Evolutionary conservation across 2,113 vertebrate genomes (phyloP), one percentile per base, ranked within the genome.

Genomic region (Tylochromis polylepis): DNA sequence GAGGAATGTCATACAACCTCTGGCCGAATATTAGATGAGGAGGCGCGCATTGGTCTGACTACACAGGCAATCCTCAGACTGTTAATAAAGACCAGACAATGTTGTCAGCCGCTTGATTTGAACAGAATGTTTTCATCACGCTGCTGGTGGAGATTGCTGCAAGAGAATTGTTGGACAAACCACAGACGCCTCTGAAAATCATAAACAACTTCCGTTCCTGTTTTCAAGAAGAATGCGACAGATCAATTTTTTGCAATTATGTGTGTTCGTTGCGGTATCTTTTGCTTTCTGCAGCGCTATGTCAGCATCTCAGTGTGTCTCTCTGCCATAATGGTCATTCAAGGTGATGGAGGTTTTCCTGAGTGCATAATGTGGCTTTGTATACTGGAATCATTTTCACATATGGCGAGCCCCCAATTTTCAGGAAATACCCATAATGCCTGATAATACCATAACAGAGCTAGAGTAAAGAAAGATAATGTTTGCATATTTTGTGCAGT

Each of bases 1-100:
- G 75, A 92, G 93, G 94, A 94, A 94, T 89, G 91, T 92, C 92
- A 90, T 58, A 75, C 86, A 89, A 90, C 93, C 93, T 90, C 87
- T 11, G 85, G 82, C 86, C 29, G 88, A 94, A 95, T 95, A 94
- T 89, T 88, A 91, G 89, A 94, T 88, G 92, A 93, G 90, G 22
- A 86, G 85, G 53, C 31, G 86, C 36, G 85, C 82, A 16, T 11
- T 4, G 82, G 91, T 84, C 82, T 27, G 36, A 79, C 82, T 57
- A 10, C 24, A 20, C 57, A 22, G 82, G 58, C 84, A 15, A 34
- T 75, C 57, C 89, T 94, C 60, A 34, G 92, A 88, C 88, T 90
- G 82, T 79, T 94, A 93, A 94, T 94, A 88, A 93, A 93, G 91
- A 90, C 82, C 87, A 93, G 91, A 92, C 90, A 83, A 87, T 82